Evolutionary conservation across 2,888 invertebrate species (phyloP).

Genomic region (Doris montereyensis): DNA sequence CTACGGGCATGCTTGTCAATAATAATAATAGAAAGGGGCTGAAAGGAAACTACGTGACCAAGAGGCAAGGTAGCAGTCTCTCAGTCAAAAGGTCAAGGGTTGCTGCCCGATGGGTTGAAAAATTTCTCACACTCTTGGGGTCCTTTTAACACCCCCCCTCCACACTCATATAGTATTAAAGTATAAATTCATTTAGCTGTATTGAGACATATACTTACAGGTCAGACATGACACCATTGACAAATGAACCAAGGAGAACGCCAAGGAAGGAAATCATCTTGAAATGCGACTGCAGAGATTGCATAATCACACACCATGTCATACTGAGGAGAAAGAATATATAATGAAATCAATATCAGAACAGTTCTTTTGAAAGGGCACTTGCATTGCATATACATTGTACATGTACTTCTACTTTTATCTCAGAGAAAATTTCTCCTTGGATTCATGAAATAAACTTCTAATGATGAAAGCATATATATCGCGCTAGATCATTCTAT

Average conservation of each 20-base stretch:
- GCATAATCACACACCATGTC: background rate
- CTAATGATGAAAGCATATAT: no score
- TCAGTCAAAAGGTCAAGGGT: no score
- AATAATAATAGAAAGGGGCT: background rate
- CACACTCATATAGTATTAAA: background rate
- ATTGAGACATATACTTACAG: slow-evolving; percentile 1
- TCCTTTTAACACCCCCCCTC: background rate
- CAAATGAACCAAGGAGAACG: background rate
- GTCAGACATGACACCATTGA: slow-evolving; percentile 12
- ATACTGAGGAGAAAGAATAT: slow-evolving; percentile 1
- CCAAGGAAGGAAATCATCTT: slow-evolving; percentile 24
- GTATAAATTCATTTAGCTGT: background rate
- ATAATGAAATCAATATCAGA: background rate
- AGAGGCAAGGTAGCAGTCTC: no score
- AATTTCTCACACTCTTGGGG: background rate
- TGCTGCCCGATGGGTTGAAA: no score
- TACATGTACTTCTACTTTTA: no score
- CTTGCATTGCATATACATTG: no score
- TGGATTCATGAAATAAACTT: no score
- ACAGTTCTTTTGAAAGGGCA: background rate
- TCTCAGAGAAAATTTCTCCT: no score
- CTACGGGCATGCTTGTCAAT: no score
- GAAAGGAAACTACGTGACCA: no score
- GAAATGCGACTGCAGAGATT: slow-evolving; percentile 1
- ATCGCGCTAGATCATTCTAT: no score